Conservation (phyloP, 2,797 vertebrate genomes). For the Pseudochirops corinnae region DNA sequence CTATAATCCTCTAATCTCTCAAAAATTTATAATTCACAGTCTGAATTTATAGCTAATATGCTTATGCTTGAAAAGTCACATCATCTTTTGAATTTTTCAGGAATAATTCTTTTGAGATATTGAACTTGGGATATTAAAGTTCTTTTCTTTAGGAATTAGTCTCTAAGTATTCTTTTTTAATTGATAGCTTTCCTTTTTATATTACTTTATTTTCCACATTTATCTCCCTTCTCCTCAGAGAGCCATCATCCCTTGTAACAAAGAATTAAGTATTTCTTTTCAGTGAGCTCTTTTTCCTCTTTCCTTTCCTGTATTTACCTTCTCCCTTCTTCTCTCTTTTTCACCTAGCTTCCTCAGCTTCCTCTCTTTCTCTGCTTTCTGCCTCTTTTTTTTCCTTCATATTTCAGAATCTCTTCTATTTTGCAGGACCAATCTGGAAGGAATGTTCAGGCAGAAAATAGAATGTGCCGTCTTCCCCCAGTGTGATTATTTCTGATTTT, state of each 20-base stretch:
- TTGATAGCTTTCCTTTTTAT: neutral
- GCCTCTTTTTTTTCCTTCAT: neutral
- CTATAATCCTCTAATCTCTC: neutral
- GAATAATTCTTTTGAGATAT: constrained; percentile 7
- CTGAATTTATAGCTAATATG: neutral
- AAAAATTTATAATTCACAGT: neutral
- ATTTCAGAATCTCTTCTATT: constrained; percentile 21
- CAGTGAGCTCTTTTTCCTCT: neutral
- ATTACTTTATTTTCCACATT: neutral
- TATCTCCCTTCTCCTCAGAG: neutral
- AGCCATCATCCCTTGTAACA: neutral
- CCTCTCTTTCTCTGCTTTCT: neutral
- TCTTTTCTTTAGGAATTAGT: neutral
- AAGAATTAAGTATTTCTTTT: constrained; percentile 1
- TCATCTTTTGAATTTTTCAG: neutral
- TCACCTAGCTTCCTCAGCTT: neutral
- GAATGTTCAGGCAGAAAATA: neutral
- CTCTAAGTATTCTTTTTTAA: neutral
- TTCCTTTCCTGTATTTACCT: neutral
- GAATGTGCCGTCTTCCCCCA: neutral
- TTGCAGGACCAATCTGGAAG: neutral
- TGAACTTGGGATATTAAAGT: neutral
- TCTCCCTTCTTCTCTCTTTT: neutral
- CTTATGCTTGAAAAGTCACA: constrained; percentile 5
- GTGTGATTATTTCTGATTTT: constrained; percentile 35